Evolutionary conservation across 2,888 invertebrate species (phyloP).

Genomic region (Tetrapedia diversipes): DNA sequence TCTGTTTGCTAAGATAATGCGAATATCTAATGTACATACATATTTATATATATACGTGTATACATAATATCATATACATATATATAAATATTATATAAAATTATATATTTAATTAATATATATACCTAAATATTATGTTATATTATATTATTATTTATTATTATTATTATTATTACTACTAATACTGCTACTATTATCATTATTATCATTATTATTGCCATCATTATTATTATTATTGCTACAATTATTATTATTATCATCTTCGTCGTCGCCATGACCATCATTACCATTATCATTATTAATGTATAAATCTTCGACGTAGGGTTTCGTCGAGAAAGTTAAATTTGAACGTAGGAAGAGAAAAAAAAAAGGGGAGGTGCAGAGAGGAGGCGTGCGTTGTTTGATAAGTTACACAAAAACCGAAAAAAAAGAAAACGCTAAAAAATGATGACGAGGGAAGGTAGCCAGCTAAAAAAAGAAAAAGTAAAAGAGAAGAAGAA

Average conservation of each 20-base stretch:
- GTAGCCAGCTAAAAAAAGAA: constrained; percentile 36
- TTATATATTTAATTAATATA: constrained; percentile 48
- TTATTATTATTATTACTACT: constrained; percentile 18
- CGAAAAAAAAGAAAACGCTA: constrained; percentile 45
- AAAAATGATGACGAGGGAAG: constrained; percentile 47
- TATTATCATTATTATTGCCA: constrained; percentile 36
- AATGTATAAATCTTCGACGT: constrained; percentile 65
- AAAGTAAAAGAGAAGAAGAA: constrained; percentile 46
- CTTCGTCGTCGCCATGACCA: constrained; percentile 7
- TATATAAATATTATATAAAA: constrained; percentile 43
- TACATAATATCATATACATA: constrained; percentile 40
- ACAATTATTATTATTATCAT: constrained; percentile 14
- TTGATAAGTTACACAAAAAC: constrained; percentile 71
- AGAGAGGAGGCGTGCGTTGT: constrained; percentile 59
- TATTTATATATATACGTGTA: constrained; percentile 42
- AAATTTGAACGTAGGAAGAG: constrained; percentile 36
- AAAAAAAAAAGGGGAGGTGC: constrained; percentile 25
- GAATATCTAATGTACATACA: constrained; percentile 54
- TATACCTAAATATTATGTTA: constrained; percentile 12
- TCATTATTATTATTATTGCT: background rate
- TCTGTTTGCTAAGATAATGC: constrained; percentile 68
- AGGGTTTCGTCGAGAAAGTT: constrained; percentile 66
- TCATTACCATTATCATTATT: constrained; percentile 44
- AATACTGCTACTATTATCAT: constrained; percentile 29
- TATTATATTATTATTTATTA: constrained; percentile 23